Percentiles rank a stretch among this genome's conserved stretches.
phyloP scores from a whole-genome alignment of 2,888 invertebrate genomes.

The Netelia melanura region DNA sequence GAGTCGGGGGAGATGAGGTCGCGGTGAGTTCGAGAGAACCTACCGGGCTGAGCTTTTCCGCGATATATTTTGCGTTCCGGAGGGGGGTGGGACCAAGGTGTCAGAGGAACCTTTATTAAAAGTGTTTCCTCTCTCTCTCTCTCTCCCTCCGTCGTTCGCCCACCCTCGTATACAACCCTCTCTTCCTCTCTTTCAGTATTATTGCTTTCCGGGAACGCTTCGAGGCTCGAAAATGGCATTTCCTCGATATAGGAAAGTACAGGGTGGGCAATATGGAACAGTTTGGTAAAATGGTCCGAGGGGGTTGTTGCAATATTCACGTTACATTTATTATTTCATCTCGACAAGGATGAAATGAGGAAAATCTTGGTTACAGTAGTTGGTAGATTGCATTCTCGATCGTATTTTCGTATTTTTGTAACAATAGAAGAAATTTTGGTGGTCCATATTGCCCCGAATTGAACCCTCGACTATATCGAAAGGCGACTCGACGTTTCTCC shows the following conservation, averaged over 20 bases:
- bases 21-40: slow-evolving; percentile 59
- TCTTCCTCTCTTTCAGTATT: slow-evolving; percentile 73
- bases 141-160: not conserved
- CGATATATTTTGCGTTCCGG: slow-evolving; percentile 76
- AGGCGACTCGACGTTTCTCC: not conserved
- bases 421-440: no score
- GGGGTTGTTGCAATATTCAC: no score
- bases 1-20: slow-evolving; percentile 65
- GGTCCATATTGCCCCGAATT: no score
- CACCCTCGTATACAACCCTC: not conserved
- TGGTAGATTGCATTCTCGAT: no score
- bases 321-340: no score
- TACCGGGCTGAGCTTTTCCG: slow-evolving; percentile 55
- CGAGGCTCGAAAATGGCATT: slow-evolving; percentile 77
- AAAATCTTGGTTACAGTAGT: no score
- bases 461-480: not conserved
- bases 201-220: slow-evolving; percentile 78
- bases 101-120: slow-evolving; percentile 76
- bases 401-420: no score
- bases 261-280: no score
- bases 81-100: slow-evolving; percentile 47
- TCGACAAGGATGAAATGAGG: no score
- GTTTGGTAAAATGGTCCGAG: no score
- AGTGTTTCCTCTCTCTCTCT: slow-evolving; percentile 69
- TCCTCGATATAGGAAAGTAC: slow-evolving; percentile 71